Base-by-base conservation (phyloP, 2,888 invertebrate species). In the Carpatolechia fugitivella region DNA sequence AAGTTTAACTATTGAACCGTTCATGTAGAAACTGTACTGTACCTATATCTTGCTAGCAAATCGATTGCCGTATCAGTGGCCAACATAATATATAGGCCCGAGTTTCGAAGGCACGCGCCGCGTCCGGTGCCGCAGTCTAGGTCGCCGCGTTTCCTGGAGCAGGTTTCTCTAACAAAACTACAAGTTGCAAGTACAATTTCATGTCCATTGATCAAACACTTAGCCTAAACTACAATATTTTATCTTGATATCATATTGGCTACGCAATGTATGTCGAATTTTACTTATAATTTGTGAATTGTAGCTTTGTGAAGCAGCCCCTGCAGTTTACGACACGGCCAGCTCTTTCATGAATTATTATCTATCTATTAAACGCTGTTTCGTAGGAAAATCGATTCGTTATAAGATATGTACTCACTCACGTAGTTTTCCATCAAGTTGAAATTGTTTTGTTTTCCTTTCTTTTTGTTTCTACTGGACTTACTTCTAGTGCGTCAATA, bases 21-120 rank as follows among this genome's bases (percentile, higher is more conserved):
- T 24, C 3, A 4, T 4, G 24, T 3, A 35, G 36, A 36, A 36
- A 14, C 6, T 35, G 11, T 11, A n/a, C n/a, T 11, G 35, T 13
- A 13, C 48, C 57, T 55, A 53, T 58, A 54, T 50, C 29, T 57
- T 54, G 52, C 52, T 46, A 46, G 44, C 16, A 24, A 56, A 53
- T 55, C 54, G 52, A 57, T 58, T 48, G 47, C 36, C 50, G 51
- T 33, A 35, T 49, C 49, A 49, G 56, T 56, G 55, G 56, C 53
- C 56, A 33, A 10, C 36, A 36, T 44, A 44, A n/a, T n/a, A 6
- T 13, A 18, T 24, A 13, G 40, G n/a, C 31, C 52, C 11, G 0
- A n/a, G 36, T 50, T 31, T 10, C 20, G 31, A 6, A 3, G 52
- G 33, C 41, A 31, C 13, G 33, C 52, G 57, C 60, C 50, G 16